A percentile compares a stretch with the other conserved stretches of the same genome.
Evolutionary conservation across 2,113 vertebrate species (phyloP).

Genomic region (Myodes glareolus): DNA sequence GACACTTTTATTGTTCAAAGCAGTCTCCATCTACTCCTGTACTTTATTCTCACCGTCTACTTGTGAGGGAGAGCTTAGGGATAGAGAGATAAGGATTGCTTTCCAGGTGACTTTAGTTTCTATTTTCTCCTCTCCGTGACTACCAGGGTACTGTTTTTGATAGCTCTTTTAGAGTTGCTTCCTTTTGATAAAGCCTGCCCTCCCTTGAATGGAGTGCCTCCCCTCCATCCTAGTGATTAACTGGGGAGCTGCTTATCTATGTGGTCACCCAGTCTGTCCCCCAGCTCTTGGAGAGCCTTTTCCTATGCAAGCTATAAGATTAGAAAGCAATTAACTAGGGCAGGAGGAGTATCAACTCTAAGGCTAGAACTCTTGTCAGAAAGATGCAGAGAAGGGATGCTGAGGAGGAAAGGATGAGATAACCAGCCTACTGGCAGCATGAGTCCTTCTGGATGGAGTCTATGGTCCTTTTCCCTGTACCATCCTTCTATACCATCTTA

Average conservation of each 20-base stretch:
- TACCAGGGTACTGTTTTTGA: background rate
- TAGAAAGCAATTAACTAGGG: constrained; percentile 47
- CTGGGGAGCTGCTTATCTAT: background rate
- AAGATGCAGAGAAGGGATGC: background rate
- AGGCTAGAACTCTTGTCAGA: constrained; percentile 19
- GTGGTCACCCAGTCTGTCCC: constrained; percentile 27
- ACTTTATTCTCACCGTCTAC: background rate
- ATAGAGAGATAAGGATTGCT: background rate
- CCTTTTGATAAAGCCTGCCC: background rate
- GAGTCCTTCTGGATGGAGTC: background rate
- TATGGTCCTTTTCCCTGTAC: background rate
- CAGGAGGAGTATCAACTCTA: constrained; percentile 2
- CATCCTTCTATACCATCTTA: background rate
- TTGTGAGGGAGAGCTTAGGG: background rate
- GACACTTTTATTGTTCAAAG: background rate
- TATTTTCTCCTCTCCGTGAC: constrained; percentile 6
- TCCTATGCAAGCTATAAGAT: constrained; percentile 36
- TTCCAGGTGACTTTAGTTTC: background rate
- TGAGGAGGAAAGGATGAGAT: background rate
- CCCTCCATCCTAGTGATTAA: constrained; percentile 23
- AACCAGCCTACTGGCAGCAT: background rate
- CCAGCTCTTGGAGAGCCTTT: constrained; percentile 31
- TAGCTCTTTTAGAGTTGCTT: background rate
- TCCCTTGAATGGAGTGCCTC: background rate
- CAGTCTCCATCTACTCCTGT: background rate